Percentiles rank a stretch among this genome's conserved stretches.
Conservation (phyloP, 2,888 invertebrate genomes). For the Hydrotaea cyrtoneurina region DNA sequence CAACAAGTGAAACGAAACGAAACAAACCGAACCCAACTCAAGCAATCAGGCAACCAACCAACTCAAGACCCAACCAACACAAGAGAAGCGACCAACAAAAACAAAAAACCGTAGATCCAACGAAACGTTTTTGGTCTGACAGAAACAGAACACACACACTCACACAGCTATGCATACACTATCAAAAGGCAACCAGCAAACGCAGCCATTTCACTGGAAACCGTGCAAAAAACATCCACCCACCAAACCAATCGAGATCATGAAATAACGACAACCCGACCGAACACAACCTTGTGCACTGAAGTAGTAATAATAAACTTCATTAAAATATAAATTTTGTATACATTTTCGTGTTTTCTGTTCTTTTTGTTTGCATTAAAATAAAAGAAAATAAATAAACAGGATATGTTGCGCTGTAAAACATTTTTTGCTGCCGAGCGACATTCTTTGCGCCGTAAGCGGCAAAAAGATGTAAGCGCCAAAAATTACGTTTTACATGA, state of each 20-base stretch:
- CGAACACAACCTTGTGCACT: background rate
- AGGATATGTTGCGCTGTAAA: background rate
- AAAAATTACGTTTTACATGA: too few species aligned
- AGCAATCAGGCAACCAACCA: background rate
- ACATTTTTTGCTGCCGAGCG: too few species aligned
- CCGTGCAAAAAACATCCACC: background rate
- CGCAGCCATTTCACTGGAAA: background rate
- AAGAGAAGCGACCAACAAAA: too few species aligned
- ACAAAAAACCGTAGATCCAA: too few species aligned
- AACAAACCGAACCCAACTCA: background rate
- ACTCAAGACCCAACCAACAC: background rate
- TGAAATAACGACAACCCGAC: background rate
- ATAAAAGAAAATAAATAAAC: background rate
- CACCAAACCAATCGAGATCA: background rate
- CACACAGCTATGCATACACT: too few species aligned
- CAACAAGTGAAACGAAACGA: background rate
- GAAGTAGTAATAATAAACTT: slow-evolving; percentile 49
- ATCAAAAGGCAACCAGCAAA: background rate
- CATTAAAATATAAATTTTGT: slow-evolving; percentile 46
- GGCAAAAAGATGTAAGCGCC: too few species aligned
- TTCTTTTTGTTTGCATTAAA: slow-evolving; percentile 32
- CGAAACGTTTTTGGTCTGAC: too few species aligned
- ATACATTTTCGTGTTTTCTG: slow-evolving; percentile 33
- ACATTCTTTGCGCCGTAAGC: too few species aligned
- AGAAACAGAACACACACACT: too few species aligned